Conservation (phyloP, 2,113 vertebrate genomes). For the Sebastes fasciatus region DNA sequence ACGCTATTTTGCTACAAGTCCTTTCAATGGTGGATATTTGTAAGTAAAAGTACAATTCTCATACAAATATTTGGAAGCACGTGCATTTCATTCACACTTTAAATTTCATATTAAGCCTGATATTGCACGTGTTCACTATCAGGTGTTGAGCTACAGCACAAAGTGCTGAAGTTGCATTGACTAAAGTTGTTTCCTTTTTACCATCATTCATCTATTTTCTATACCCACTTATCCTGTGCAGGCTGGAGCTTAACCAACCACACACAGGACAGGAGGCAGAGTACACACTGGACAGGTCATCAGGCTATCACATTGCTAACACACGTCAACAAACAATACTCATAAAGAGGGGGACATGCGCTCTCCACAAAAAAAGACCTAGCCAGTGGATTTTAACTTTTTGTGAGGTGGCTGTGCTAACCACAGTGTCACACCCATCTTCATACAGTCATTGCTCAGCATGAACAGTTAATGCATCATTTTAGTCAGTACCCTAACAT, state of each 20-base stretch:
- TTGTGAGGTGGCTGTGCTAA: not conserved
- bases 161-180: not conserved
- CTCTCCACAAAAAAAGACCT: not conserved
- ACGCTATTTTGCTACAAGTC: not conserved
- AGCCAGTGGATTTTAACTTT: not conserved
- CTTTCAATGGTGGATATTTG: not conserved
- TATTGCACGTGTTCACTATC: not conserved
- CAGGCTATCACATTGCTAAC: not conserved
- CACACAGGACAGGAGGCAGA: not conserved
- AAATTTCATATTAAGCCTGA: not conserved
- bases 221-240: not conserved
- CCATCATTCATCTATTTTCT: not conserved
- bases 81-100: slow-evolving; percentile 11
- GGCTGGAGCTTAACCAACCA: not conserved
- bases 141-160: not conserved
- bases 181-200: not conserved
- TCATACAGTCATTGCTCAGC: not conserved
- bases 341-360: not conserved
- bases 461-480: not conserved
- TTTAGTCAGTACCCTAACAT: not conserved
- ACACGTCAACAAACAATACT: not conserved
- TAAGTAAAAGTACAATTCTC: not conserved
- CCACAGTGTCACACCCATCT: not conserved
- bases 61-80: not conserved
- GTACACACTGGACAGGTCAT: not conserved